Conservation (phyloP, 1,140 invertebrate species). For the Acarapis woodi region DNA sequence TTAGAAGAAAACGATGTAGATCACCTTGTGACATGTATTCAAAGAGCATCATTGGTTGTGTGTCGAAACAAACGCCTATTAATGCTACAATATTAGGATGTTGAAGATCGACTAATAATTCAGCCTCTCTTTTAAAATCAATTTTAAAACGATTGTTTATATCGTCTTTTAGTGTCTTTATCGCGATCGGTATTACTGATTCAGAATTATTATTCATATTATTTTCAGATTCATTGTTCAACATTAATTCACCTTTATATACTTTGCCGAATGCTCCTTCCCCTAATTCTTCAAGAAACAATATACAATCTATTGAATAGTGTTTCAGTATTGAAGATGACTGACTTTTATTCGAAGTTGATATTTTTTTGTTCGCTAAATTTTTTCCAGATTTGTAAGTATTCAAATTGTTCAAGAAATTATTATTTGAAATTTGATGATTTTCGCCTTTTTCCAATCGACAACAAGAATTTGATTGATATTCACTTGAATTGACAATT, state of each 20-base stretch:
- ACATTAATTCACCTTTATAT: constrained; percentile 54
- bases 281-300: constrained; percentile 72
- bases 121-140: constrained; percentile 85
- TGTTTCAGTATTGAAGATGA: constrained; percentile 1
- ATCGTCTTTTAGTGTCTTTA: constrained; percentile 38
- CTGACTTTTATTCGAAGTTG: not conserved
- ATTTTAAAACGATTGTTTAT: constrained; percentile 62
- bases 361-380: not conserved
- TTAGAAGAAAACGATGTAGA: constrained; percentile 47
- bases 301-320: constrained; percentile 40
- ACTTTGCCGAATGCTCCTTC: constrained; percentile 91
- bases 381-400: not conserved
- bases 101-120: constrained; percentile 85
- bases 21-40: constrained; percentile 93
- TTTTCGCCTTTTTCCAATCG: not conserved
- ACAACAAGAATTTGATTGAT: not conserved
- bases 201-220: too few species aligned
- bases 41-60: constrained; percentile 70
- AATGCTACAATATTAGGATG: constrained; percentile 78
- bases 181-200: constrained; percentile 26
- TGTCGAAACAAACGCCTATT: constrained; percentile 72
- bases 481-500: not conserved
- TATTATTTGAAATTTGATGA: not conserved
- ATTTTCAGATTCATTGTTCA: constrained; percentile 2
- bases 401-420: too few species aligned